Conservation (phyloP, 2,888 invertebrate genomes). For the Hypsopygia costalis region DNA sequence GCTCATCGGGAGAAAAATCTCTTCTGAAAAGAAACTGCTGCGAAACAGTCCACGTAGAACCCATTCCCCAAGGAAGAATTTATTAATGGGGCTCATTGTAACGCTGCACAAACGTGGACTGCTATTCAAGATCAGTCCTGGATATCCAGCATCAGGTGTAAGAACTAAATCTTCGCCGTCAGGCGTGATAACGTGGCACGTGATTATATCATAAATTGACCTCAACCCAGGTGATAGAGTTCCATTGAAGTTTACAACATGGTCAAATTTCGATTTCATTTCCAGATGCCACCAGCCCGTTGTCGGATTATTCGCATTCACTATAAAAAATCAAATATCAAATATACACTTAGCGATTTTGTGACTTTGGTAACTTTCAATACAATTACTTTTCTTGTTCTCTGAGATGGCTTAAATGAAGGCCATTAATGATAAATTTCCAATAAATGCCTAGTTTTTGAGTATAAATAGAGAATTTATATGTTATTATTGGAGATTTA, state of each 20-base stretch:
- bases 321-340: not conserved
- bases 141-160: constrained; percentile 27
- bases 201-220: constrained; percentile 16
- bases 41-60: constrained; percentile 33
- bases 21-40: not conserved
- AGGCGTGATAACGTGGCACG: constrained; percentile 43
- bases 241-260: not conserved
- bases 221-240: constrained; percentile 23
- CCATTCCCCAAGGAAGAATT: constrained; percentile 35
- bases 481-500: no score
- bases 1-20: constrained; percentile 23
- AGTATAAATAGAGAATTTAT: no score
- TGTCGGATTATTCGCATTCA: not conserved
- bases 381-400: no score
- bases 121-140: constrained; percentile 9
- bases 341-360: no score
- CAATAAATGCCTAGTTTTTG: no score
- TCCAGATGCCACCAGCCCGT: not conserved
- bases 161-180: constrained; percentile 23
- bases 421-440: no score
- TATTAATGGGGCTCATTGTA: constrained; percentile 30
- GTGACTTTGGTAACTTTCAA: no score
- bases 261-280: constrained; percentile 1
- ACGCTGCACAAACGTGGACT: constrained; percentile 27
- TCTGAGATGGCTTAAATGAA: no score